Conservation (phyloP, 53 echinoderm and acorn worm genomes). For the Antedon mediterranea region DNA sequence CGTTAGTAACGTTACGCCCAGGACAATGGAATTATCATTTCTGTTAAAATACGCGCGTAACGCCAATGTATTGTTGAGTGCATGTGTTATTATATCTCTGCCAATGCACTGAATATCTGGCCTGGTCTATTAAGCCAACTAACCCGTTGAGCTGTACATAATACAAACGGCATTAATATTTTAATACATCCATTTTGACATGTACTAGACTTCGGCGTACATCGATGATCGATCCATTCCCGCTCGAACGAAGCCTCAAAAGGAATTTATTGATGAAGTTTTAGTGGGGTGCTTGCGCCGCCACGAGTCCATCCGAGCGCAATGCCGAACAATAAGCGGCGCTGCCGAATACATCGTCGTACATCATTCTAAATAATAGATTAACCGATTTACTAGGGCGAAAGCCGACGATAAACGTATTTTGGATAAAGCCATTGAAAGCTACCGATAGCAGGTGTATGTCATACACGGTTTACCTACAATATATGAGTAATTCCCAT, state of each 20-base stretch:
- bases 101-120: not conserved
- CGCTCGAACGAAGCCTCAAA: not conserved
- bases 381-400: no score
- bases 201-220: not conserved
- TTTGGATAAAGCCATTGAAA: no score
- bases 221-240: not conserved
- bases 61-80: not conserved
- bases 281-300: not conserved
- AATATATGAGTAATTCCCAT: no score
- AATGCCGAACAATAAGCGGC: not conserved
- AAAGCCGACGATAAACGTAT: no score
- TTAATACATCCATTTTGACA: conserved; percentile 1
- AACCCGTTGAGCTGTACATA: not conserved
- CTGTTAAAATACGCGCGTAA: not conserved
- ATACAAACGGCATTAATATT: not conserved
- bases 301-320: not conserved
- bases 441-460: no score
- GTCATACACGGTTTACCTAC: no score
- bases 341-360: not conserved
- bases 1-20: not conserved
- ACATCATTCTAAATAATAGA: no score
- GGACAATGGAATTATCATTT: not conserved
- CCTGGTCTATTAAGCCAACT: not conserved
- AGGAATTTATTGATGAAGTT: not conserved
- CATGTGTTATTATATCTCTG: not conserved